phyloP scores from a whole-genome alignment of 1,140 invertebrate genomes.

The Drepana arcuata region DNA sequence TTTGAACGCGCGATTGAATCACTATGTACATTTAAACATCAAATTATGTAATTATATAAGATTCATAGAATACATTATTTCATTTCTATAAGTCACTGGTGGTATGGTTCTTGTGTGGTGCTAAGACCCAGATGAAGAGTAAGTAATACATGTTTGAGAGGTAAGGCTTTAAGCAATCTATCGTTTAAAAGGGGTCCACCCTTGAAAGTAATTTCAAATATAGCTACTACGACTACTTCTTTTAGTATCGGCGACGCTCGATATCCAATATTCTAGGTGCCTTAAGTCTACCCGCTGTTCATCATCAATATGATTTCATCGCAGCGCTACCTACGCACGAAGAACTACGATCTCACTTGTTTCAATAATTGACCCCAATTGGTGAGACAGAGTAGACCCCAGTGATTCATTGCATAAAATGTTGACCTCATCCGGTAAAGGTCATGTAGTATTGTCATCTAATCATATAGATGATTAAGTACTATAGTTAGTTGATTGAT shows the following conservation, averaged over 20 bases:
- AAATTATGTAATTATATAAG: no score
- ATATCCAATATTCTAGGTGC: background rate
- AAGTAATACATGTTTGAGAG: no score
- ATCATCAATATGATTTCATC: slow-evolving; percentile 17
- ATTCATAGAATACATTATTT: no score
- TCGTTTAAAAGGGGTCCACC: background rate
- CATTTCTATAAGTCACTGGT: no score
- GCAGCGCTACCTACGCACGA: slow-evolving; percentile 28
- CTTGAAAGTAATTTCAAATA: background rate
- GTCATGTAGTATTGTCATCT: no score
- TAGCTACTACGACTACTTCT: background rate
- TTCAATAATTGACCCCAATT: slow-evolving; percentile 52
- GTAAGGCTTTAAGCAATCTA: background rate
- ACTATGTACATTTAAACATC: no score
- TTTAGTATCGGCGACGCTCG: background rate
- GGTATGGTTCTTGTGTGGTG: no score
- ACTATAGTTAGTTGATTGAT: no score
- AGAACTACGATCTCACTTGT: slow-evolving; percentile 36
- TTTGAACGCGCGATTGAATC: no score
- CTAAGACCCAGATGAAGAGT: no score
- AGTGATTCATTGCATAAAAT: slow-evolving; percentile 30
- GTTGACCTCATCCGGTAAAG: slow-evolving; percentile 16
- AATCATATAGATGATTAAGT: no score
- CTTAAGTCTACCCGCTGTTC: background rate
- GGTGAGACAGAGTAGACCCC: slow-evolving; percentile 24